Base-by-base conservation (phyloP, 2,113 vertebrate genomes). In the Donacobius atricapilla region DNA sequence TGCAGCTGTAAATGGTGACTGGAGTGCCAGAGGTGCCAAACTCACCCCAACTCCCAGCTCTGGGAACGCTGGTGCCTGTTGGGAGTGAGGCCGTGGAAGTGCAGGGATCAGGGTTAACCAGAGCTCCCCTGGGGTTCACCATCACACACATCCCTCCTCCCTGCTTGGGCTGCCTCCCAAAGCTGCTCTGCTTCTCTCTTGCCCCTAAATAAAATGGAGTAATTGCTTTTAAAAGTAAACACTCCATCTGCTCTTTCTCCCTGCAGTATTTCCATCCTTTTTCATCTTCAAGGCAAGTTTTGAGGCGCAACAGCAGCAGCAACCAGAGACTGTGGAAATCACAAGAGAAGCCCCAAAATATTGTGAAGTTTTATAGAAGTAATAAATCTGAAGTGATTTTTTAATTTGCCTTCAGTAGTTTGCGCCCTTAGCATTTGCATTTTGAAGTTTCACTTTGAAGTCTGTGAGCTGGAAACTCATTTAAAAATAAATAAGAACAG, bases 391-490 rank as follows among this genome's bases (percentile, higher is more conserved):
- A 19, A 39, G 56, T 5, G 6, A 8, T 33, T 13, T 60, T 24
- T 85, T 56, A 15, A 44, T 91, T 96, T 86, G 88, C 48, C 79
- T 93, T 77, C 51, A 22, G 64, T 66, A 85, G 50, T 81, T 90
- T 88, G 64, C 0, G 12, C 86, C 76, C 78, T 70, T 66, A 94
- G 76, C 69, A 4, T 81, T 90, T 66, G 7, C 44, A 14, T 81
- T 95, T 83, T 48, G 63, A 95, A 88, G 69, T 61, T 83, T 50
- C 56, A 2, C 90, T 96, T 94, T 94, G 93, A 86, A 81, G 85
- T 90, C 70, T 70, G 33, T 1, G 44, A 76, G 72, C 68, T 93
- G 64, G 68, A 57, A 89, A 50, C 18, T 33, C 80, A 51, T 73
- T 83, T 89, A 19, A 92, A 90, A 96, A 92, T 63, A 93, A 93